phyloP scores from a whole-genome alignment of 2,113 vertebrate species.

The Pantherophis guttatus region DNA sequence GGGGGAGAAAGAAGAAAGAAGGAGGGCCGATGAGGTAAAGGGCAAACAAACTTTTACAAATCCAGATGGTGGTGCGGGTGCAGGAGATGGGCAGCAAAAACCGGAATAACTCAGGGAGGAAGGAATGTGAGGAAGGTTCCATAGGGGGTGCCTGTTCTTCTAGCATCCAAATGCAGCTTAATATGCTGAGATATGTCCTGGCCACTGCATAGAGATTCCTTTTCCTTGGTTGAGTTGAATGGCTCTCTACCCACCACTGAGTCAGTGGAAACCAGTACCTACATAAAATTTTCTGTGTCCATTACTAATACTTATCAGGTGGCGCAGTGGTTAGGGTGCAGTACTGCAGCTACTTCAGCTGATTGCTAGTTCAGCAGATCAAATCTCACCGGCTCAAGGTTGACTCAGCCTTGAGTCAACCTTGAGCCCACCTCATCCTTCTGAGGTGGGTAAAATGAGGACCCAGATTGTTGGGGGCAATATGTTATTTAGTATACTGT shows the following conservation, averaged over 20 bases:
- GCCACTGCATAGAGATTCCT: background rate
- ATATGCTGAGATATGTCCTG: background rate
- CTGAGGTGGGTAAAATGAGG: too few relatives aligned
- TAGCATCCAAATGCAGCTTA: background rate
- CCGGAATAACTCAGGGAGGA: background rate
- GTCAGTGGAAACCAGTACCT: background rate
- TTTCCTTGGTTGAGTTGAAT: background rate
- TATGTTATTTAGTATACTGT: too few relatives aligned
- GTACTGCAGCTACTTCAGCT: too few relatives aligned
- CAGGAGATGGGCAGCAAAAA: background rate
- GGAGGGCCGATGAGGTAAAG: background rate
- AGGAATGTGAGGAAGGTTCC: background rate
- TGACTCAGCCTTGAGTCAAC: too few relatives aligned
- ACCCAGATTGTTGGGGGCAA: too few relatives aligned
- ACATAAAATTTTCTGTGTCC: background rate
- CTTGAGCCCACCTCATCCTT: too few relatives aligned
- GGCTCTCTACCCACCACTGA: background rate
- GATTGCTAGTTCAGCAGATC: too few relatives aligned
- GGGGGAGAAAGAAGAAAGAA: background rate
- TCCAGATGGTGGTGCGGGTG: background rate
- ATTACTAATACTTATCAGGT: background rate
- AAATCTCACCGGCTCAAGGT: too few relatives aligned
- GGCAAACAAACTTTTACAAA: background rate
- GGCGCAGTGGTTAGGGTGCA: too few relatives aligned
- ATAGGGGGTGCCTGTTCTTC: background rate